Percentiles rank a stretch among this genome's conserved stretches.
Evolutionary conservation across 2,113 vertebrate genomes (phyloP).

Genomic region (Sorex fumeus): DNA sequence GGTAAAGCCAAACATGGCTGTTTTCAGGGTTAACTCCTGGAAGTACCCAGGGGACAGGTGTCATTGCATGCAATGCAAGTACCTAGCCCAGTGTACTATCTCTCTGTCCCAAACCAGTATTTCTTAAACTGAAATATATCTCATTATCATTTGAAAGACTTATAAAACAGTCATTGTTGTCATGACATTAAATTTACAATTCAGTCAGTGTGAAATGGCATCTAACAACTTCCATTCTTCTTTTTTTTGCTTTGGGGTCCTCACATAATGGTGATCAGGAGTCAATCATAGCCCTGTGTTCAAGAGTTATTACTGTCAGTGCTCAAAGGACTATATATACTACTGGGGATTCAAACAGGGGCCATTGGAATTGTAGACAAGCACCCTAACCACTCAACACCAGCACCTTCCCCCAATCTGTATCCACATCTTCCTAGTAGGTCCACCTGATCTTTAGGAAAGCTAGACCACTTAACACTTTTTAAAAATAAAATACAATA

Average conservation of each 20-base stretch:
- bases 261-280: background rate
- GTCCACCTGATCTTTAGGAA: background rate
- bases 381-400: too few relatives aligned
- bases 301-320: too few relatives aligned
- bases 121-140: background rate
- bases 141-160: background rate
- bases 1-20: too few relatives aligned
- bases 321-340: too few relatives aligned
- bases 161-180: slow-evolving; percentile 6
- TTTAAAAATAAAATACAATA: background rate
- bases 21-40: too few relatives aligned
- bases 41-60: too few relatives aligned
- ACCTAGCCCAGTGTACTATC: background rate
- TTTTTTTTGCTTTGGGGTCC: background rate
- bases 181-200: background rate
- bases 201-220: background rate
- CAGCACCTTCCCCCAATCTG: too few relatives aligned
- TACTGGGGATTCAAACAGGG: too few relatives aligned
- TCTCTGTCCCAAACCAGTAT: background rate
- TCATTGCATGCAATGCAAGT: too few relatives aligned
- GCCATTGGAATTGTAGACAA: too few relatives aligned
- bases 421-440: background rate
- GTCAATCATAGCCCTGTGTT: too few relatives aligned
- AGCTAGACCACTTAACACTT: background rate
- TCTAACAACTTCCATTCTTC: slow-evolving; percentile 7